Base-by-base conservation (phyloP, 2,113 vertebrate species). In the Megaleporinus macrocephalus region DNA sequence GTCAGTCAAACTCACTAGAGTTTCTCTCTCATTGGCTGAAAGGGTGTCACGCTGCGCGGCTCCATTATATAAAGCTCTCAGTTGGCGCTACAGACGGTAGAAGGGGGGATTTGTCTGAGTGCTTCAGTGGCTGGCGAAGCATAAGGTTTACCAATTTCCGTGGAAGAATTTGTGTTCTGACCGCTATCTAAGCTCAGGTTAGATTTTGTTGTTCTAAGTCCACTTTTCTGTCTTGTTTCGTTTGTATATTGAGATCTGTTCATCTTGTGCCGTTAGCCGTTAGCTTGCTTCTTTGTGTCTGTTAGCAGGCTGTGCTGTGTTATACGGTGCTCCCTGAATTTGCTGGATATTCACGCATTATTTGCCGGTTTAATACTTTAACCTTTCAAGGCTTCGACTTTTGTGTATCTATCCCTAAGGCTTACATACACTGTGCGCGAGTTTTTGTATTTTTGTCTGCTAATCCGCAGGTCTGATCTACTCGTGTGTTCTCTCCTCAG, bases 21-120 rank as follows among this genome's bases (percentile, higher is more conserved):
- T 10, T 16, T 29, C 24, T 13, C 12, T 26, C 0, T 5, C 11
- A 85, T 85, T 85, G 76, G 80, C 29, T 15, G 51, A 30, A 53
- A 44, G 9, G 4, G 2, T 11, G 1, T n/a, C 2, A 10, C 6
- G 13, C 44, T 4, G 78, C 24, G 36, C n/a, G 62, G 68, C 69
- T 24, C 26, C 12, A 9, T 53, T 83, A 83, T 85, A 85, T 78
- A 79, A 11, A 0, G 15, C 30, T 11, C 44, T 62, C 18, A 57
- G 51, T 14, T 27, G 20, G 29, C 3, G 0, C 11, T 26, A 1
- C 12, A 0, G 12, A 0, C 22, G 61, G 80, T 71, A 71, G 80
- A 76, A 59, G 53, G 5, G 2, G 51, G 30, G 33, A 11, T 44
- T 10, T 4, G 41, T 4, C 9, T 10, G 65, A 59, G 73, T 47